A percentile compares a stretch with the other conserved stretches of the same genome.
These are phyloP conservation scores for Pteruthius melanotis DNA, from an alignment of 2,113 vertebrate genomes.

Conservation along the genomic window DNA sequence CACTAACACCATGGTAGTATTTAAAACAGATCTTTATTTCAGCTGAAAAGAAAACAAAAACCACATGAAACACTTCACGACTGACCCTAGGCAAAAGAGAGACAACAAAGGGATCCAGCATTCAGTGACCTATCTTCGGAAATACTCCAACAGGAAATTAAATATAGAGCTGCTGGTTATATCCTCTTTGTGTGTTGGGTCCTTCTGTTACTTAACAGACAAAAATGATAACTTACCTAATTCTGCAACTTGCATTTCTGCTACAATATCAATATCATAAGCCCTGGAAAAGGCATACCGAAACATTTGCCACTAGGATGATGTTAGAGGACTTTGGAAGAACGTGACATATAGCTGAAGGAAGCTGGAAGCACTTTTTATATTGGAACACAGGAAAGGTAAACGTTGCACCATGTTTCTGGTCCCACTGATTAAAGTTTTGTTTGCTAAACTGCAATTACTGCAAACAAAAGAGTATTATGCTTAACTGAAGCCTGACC, in stretches of 20 bases:
- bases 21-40: conserved; percentile 99
- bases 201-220: not conserved
- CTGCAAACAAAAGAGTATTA: not conserved
- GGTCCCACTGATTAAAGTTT: not conserved
- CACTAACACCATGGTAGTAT: conserved; percentile 96
- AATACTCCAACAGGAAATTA: not conserved
- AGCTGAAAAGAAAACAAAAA: conserved; percentile 75
- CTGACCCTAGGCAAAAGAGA: not conserved
- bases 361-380: not conserved
- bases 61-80: not conserved
- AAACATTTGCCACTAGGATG: not conserved
- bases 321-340: not conserved
- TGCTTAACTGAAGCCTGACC: not conserved
- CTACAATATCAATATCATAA: not conserved
- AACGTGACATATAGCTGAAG: not conserved
- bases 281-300: not conserved
- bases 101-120: not conserved
- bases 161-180: not conserved
- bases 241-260: not conserved
- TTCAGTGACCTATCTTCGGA: not conserved
- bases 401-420: not conserved
- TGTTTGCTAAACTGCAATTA: not conserved
- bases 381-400: not conserved
- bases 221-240: not conserved
- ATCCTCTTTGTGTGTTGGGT: not conserved